Conservation (phyloP, 37 sponge, comb jelly and placozoan species). For the Geodia barretti region DNA sequence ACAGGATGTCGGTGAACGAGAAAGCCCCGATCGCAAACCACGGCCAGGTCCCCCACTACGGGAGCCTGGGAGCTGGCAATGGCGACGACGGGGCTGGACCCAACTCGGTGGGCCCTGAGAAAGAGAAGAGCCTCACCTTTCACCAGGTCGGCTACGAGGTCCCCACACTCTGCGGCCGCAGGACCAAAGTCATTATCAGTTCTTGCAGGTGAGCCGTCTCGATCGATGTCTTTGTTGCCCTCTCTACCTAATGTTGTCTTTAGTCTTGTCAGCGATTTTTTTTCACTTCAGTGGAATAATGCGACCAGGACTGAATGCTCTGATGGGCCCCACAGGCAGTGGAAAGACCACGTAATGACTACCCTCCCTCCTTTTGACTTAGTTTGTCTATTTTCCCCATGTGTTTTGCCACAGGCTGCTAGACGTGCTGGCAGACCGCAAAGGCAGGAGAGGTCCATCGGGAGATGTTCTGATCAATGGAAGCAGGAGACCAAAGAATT, state of each 20-base stretch:
- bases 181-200: constrained; percentile 4
- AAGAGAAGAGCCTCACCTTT: constrained; percentile 9
- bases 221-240: background rate
- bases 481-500: constrained; percentile 47
- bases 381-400: background rate
- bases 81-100: background rate
- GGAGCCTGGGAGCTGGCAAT: too few species aligned
- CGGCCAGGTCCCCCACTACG: too few species aligned
- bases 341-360: constrained; percentile 53
- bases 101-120: too few species aligned
- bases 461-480: constrained; percentile 69
- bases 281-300: constrained; percentile 36
- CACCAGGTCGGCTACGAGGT: constrained; percentile 26
- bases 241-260: too few species aligned
- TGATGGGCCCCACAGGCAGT: constrained; percentile 66
- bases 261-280: background rate
- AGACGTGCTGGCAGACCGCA: constrained; percentile 73
- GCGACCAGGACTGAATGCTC: constrained; percentile 48
- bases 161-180: background rate
- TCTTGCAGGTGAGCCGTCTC: background rate
- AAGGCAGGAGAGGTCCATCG: background rate
- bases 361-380: background rate
- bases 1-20: too few species aligned
- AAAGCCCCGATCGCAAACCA: too few species aligned
- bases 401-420: constrained; percentile 29